phyloP scores from a whole-genome alignment of 2,888 invertebrate species.

The Gordius sp. region DNA sequence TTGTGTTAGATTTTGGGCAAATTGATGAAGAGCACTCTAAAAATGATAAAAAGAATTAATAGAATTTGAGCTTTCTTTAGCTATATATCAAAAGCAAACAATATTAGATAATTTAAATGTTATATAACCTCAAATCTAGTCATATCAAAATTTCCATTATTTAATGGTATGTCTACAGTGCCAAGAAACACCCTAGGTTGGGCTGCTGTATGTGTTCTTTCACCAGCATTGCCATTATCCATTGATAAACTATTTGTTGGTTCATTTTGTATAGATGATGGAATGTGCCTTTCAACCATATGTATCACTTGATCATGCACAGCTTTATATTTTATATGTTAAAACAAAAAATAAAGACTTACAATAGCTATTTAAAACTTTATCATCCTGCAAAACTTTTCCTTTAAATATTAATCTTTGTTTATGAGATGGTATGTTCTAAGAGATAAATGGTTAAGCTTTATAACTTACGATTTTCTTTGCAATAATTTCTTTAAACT shows the following conservation, averaged over 20 bases:
- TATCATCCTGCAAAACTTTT: constrained; percentile 10
- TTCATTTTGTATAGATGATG: background rate
- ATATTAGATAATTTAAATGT: background rate
- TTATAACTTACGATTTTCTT: background rate
- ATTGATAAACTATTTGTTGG: background rate
- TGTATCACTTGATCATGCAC: constrained; percentile 10
- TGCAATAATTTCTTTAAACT: background rate
- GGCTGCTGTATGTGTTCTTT: background rate
- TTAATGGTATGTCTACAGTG: constrained; percentile 1
- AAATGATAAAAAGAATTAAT: background rate
- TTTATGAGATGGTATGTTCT: background rate
- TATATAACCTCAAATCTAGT: background rate
- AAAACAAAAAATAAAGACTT: background rate
- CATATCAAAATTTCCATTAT: background rate
- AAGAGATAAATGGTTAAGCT: constrained; percentile 3
- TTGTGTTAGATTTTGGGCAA: background rate
- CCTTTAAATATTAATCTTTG: constrained; percentile 13
- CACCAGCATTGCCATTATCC: background rate
- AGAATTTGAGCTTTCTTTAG: too few relatives aligned
- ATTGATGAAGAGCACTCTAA: background rate
- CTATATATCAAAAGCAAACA: background rate
- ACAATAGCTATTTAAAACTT: background rate
- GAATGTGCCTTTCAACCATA: constrained; percentile 7
- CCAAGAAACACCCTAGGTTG: constrained; percentile 11
- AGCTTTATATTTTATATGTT: background rate